Percentiles rank a stretch among this genome's conserved stretches.
These are phyloP conservation scores for Plutomurus gul DNA, from an alignment of 1,140 invertebrate species.

Conservation along the genomic window DNA sequence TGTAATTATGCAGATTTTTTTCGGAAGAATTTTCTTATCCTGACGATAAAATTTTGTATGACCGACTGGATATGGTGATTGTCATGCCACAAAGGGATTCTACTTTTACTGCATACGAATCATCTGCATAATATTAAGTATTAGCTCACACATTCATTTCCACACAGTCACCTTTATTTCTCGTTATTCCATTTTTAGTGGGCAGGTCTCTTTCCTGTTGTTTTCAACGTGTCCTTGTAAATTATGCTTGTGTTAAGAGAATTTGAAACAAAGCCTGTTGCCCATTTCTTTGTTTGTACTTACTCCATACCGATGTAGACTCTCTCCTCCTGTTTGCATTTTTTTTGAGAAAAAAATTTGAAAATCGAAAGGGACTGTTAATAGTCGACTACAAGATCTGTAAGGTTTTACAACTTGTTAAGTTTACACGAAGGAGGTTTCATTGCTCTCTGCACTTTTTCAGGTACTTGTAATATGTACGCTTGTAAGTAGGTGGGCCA, in stretches of 20 bases:
- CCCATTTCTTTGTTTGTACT: neutral
- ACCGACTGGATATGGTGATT: no score
- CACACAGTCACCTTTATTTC: no score
- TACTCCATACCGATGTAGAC: neutral
- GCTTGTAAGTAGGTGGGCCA: neutral
- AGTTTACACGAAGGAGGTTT: neutral
- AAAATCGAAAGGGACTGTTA: conserved; percentile 13
- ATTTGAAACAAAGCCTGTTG: neutral
- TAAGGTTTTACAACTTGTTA: conserved; percentile 22
- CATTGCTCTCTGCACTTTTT: neutral
- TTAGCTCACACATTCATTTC: no score
- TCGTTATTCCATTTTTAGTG: neutral
- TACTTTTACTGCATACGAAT: neutral
- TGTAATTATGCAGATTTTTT: conserved; percentile 28
- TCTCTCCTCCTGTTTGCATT: no score
- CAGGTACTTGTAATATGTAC: neutral
- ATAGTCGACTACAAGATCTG: neutral
- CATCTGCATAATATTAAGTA: neutral
- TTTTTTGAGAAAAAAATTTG: no score
- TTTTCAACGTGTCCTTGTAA: neutral
- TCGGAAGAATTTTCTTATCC: neutral
- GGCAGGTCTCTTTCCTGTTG: neutral
- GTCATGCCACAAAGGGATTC: no score
- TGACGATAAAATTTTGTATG: conserved; percentile 1
- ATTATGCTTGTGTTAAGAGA: neutral